Percentiles rank a stretch among this genome's conserved stretches.
phyloP scores from a whole-genome alignment of 2,113 vertebrate genomes.

The Microtus oregoni region DNA sequence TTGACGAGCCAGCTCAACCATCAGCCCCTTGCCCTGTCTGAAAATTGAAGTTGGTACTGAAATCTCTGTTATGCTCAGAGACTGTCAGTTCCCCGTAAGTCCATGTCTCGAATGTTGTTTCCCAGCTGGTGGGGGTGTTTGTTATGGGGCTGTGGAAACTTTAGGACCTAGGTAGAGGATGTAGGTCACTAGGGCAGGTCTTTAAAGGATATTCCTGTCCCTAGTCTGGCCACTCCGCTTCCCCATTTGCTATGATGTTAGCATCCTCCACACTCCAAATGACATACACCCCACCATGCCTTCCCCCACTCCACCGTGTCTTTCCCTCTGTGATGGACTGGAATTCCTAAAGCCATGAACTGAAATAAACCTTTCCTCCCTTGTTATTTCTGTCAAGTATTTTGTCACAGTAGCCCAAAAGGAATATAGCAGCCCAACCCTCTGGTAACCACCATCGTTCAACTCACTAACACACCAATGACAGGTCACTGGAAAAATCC shows the following conservation, averaged over 20 bases:
- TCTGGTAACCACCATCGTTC: too few species aligned
- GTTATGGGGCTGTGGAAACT: neutral
- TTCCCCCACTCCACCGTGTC: neutral
- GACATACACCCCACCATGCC: too few species aligned
- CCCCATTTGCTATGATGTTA: neutral
- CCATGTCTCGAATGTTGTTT: neutral
- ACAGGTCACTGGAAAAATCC: neutral
- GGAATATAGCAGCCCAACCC: neutral
- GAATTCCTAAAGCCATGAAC: neutral
- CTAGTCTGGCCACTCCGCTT: neutral
- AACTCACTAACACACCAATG: neutral
- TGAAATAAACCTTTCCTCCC: neutral
- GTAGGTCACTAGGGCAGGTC: neutral
- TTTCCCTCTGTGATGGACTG: neutral
- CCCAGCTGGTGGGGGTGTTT: neutral
- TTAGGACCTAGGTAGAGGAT: neutral
- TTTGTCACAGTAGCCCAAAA: neutral
- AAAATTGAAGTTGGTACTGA: neutral
- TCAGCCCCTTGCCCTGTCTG: neutral
- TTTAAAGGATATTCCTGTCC: neutral
- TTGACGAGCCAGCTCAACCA: neutral
- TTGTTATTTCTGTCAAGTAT: neutral
- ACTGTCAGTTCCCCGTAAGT: too few species aligned
- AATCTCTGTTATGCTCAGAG: neutral
- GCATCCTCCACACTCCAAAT: neutral